These are phyloP conservation scores for Ligdia adustata DNA, from an alignment of 2,888 invertebrate genomes.

Conservation along the genomic window DNA sequence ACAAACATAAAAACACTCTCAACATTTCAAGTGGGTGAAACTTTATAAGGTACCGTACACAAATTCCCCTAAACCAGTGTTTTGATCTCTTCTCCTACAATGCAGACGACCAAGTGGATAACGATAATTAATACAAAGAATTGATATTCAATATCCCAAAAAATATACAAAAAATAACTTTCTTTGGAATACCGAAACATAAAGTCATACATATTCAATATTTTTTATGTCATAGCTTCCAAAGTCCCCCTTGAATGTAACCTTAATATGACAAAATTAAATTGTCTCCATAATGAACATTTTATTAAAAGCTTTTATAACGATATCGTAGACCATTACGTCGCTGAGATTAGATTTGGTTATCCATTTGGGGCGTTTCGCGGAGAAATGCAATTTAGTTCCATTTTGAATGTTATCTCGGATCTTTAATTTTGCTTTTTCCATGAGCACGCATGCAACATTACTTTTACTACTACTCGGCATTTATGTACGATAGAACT, in stretches of 20 bases:
- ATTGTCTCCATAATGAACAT: slow-evolving; percentile 25
- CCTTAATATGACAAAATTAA: slow-evolving; percentile 27
- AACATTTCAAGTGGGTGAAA: slow-evolving; percentile 79
- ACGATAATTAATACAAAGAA: no score
- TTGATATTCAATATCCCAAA: no score
- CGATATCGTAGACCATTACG: slow-evolving; percentile 21
- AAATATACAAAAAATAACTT: no score
- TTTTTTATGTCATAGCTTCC: slow-evolving; percentile 1
- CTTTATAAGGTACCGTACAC: slow-evolving; percentile 84
- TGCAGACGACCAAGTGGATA: slow-evolving; percentile 63
- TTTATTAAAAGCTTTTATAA: slow-evolving; percentile 26
- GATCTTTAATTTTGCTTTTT: slow-evolving; percentile 22
- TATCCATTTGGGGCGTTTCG: slow-evolving; percentile 31
- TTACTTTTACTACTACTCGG: no score
- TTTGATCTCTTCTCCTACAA: slow-evolving; percentile 63
- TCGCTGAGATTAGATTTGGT: slow-evolving; percentile 27
- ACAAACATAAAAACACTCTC: slow-evolving; percentile 58
- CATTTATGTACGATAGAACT: no score
- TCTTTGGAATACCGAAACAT: no score
- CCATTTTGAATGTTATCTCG: slow-evolving; percentile 22
- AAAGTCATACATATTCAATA: no score
- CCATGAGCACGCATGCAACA: not conserved
- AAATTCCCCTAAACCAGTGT: slow-evolving; percentile 75
- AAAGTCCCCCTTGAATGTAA: slow-evolving; percentile 15
- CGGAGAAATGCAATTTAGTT: slow-evolving; percentile 35